These are phyloP conservation scores for Pipa parva DNA, from an alignment of 2,113 vertebrate genomes.

Conservation along the genomic window DNA sequence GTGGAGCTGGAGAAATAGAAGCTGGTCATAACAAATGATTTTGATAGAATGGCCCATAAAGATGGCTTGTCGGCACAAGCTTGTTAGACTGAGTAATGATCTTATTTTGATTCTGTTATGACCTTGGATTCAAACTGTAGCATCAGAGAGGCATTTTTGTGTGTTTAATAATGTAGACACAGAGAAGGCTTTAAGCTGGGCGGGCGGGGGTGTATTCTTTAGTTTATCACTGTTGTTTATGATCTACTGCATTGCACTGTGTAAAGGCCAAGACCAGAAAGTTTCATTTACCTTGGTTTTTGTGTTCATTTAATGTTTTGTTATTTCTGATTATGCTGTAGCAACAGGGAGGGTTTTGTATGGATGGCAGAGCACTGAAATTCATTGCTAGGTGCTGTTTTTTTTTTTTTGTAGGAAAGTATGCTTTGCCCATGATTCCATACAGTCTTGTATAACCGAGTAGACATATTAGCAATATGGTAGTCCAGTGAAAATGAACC, in stretches of 20 bases:
- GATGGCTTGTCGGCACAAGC: constrained; percentile 36
- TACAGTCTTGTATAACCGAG: too few relatives aligned
- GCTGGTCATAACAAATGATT: constrained; percentile 24
- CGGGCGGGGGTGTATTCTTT: constrained; percentile 16
- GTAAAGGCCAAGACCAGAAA: too few relatives aligned
- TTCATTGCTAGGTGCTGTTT: neutral
- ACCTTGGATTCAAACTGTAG: constrained; percentile 38
- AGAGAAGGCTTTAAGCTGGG: constrained; percentile 10
- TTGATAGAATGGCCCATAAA: constrained; percentile 38
- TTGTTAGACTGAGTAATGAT: constrained; percentile 45
- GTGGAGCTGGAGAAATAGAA: constrained; percentile 34
- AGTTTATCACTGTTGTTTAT: constrained; percentile 14
- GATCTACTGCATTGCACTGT: constrained; percentile 35
- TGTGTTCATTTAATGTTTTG: neutral
- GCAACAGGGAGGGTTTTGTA: neutral
- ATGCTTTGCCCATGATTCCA: neutral
- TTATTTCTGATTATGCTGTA: neutral
- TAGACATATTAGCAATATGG: too few relatives aligned
- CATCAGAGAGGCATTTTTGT: constrained; percentile 36
- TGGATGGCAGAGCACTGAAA: neutral
- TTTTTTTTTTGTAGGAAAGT: neutral
- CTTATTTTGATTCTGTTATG: constrained; percentile 33
- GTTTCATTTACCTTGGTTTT: neutral
- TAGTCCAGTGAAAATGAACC: too few relatives aligned
- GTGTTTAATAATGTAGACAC: constrained; percentile 4